Conservation (phyloP, 2,888 invertebrate genomes). For the Anaspis maculata region DNA sequence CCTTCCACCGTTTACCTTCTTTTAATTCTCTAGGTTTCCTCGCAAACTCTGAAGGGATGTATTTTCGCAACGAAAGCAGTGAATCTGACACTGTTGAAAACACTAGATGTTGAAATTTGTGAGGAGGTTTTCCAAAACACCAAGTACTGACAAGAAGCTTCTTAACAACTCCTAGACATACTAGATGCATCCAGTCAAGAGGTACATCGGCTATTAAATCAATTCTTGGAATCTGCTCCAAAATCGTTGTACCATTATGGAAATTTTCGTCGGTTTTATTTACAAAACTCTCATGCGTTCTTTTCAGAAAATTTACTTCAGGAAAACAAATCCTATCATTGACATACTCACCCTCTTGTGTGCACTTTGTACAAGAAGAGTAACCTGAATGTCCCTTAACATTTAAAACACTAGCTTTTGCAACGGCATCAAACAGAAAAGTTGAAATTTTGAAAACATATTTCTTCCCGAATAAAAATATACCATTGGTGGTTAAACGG, state of each 20-base stretch:
- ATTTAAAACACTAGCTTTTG: slow-evolving; percentile 18
- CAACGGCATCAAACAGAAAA: slow-evolving; percentile 2
- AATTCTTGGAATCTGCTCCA: not conserved
- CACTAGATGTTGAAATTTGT: not conserved
- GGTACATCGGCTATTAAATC: not conserved
- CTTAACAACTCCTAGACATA: not conserved
- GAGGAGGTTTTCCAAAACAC: not conserved
- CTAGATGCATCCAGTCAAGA: not conserved
- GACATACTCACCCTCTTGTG: slow-evolving; percentile 14
- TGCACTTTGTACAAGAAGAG: slow-evolving; percentile 18
- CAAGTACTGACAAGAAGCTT: not conserved
- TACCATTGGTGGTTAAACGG: not conserved
- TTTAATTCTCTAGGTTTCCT: slow-evolving; percentile 5
- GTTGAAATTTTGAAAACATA: not conserved
- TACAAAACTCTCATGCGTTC: slow-evolving; percentile 1
- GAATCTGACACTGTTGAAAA: not conserved
- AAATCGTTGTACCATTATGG: slow-evolving; percentile 2
- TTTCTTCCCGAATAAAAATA: not conserved
- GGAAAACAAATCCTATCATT: slow-evolving; percentile 3
- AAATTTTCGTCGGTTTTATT: not conserved
- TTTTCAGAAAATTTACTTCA: not conserved
- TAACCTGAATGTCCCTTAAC: slow-evolving; percentile 19
- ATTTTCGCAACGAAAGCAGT: not conserved
- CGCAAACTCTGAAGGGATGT: slow-evolving; percentile 7
- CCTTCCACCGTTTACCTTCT: slow-evolving; percentile 7